Evolutionary conservation across 2,113 vertebrate species (phyloP).

Genomic region (Typhlomys cinereus): DNA sequence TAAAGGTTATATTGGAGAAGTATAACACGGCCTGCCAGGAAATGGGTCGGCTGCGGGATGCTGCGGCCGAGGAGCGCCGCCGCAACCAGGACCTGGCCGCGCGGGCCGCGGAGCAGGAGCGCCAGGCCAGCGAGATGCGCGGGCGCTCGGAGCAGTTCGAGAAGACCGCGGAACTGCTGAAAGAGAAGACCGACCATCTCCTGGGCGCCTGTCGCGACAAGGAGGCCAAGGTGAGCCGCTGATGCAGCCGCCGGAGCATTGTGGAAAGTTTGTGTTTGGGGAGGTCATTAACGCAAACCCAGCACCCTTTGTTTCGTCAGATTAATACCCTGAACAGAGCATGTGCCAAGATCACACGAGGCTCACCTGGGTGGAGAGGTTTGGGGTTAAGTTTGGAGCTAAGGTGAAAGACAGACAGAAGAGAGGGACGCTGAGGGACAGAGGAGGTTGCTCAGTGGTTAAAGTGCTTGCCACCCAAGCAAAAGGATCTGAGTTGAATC

Average conservation of each 20-base stretch:
- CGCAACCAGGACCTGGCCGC: constrained; percentile 11
- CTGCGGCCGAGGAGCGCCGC: not conserved
- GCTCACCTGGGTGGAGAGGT: not conserved
- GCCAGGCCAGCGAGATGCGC: constrained; percentile 71
- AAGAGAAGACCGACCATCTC: constrained; percentile 65
- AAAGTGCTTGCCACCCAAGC: no score
- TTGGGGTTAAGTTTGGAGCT: not conserved
- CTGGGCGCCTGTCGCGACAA: constrained; percentile 76
- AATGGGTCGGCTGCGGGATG: not conserved
- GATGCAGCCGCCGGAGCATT: accelerated
- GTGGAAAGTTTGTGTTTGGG: not conserved
- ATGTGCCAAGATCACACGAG: no score
- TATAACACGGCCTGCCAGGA: constrained; percentile 60
- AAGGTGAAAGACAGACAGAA: not conserved
- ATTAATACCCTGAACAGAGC: not conserved
- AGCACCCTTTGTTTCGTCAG: not conserved
- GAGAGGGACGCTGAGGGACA: no score
- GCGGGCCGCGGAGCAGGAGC: not conserved
- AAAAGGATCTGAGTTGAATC: no score
- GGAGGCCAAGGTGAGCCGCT: constrained; percentile 80
- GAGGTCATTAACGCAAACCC: not conserved
- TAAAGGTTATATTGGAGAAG: constrained; percentile 70
- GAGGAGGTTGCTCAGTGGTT: no score
- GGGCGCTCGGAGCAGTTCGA: constrained; percentile 57
- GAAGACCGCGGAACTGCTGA: constrained; percentile 39